These are phyloP conservation scores for Panagrolaimus sp. DNA, from an alignment of 1,140 invertebrate genomes.

Conservation along the genomic window DNA sequence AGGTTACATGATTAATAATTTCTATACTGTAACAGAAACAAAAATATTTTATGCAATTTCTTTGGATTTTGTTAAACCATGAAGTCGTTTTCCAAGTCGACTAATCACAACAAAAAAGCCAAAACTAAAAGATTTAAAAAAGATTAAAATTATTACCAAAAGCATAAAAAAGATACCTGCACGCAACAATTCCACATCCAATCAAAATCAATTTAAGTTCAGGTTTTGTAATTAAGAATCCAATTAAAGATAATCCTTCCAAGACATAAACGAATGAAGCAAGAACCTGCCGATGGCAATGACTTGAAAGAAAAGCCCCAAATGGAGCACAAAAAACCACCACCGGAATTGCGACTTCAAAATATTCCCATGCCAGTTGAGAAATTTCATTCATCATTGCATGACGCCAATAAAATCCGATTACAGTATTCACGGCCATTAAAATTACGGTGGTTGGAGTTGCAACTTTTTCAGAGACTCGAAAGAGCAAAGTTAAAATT, in stretches of 20 bases:
- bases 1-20: no score
- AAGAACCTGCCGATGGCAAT: conserved; percentile 42
- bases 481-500: conserved; percentile 52
- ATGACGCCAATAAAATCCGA: conserved; percentile 49
- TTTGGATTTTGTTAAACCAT: not conserved
- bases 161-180: conserved; percentile 19
- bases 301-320: conserved; percentile 40
- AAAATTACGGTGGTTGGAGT: conserved; percentile 51
- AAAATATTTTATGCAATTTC: no score
- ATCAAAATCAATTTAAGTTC: conserved; percentile 21
- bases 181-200: conserved; percentile 32
- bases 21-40: no score
- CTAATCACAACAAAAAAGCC: conserved; percentile 9
- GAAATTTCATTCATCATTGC: conserved; percentile 44
- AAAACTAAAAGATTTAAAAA: not conserved
- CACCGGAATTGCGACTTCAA: conserved; percentile 33
- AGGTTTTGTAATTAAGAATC: conserved; percentile 32
- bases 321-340: conserved; percentile 36
- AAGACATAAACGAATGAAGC: conserved; percentile 36
- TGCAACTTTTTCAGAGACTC: conserved; percentile 51
- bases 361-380: conserved; percentile 43
- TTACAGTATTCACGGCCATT: conserved; percentile 41
- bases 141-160: not conserved
- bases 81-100: not conserved
- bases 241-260: conserved; percentile 28